Evolutionary conservation across 2,797 vertebrate genomes (phyloP), one percentile per base, ranked within the genome.

Genomic region (Hafferia zeledoni): DNA sequence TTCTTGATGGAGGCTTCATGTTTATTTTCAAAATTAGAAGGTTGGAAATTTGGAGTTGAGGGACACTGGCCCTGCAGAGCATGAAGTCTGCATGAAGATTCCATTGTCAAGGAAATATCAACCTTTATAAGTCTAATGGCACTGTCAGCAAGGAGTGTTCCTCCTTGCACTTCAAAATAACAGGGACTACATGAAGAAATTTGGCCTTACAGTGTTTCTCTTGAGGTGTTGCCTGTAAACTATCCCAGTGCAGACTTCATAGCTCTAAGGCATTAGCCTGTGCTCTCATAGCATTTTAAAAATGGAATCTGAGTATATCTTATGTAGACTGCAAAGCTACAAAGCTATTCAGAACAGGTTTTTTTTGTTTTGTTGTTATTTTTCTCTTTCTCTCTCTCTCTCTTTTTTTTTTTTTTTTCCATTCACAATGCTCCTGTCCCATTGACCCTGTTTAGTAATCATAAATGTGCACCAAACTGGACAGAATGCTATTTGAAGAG

Each of bases 81-180:
- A 13, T 39, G 39, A 56, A 37, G 9, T 28, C 76, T 74, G 12
- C 33, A 18, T 13, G 13, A 77, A 61, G 18, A 41, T 41, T 65
- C 8, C 6, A 18, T 63, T 82, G 3, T 15, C 28, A 70, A 47
- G 49, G 20, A 43, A 83, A 83, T 35, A n/a, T 1, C 12, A 65
- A 23, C 3, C 74, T 68, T 52, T 76, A 18, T 8, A 59, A 55
- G 9, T 33, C 23, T 61, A 30, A 47, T 46, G 11, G 7, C 28
- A 71, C 4, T 75, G 28, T 16, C 49, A 27, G 4, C 10, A 57
- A 65, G 13, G 12, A 65, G 3, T 0, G 0, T 30, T 79, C 23
- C 18, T 65, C 64, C 39, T 44, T 80, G 22, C 17, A 43, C 65
- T 12, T 69, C 53, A 67, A 65, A 69, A 52, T 25, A 33, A 41